Percentiles rank a stretch among this genome's conserved stretches.
These are phyloP conservation scores for Sciaenops ocellatus DNA, from an alignment of 2,797 vertebrate genomes.

Conservation along the genomic window DNA sequence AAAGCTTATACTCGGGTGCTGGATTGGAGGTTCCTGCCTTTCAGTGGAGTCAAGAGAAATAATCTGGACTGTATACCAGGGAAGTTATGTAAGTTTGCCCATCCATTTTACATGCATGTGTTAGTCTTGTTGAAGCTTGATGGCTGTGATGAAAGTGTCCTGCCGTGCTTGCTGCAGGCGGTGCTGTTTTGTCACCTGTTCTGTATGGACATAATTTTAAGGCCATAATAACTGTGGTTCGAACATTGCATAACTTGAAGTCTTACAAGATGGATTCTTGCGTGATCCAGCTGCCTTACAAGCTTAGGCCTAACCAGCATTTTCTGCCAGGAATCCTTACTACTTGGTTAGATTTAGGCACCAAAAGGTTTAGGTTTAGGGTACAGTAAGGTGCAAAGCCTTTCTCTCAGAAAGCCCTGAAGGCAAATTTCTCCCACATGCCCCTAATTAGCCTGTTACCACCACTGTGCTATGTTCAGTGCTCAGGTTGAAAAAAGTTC, in stretches of 20 bases:
- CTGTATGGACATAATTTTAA: not conserved
- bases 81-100: not conserved
- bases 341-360: too few species aligned
- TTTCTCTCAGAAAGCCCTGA: too few species aligned
- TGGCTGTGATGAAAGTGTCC: not conserved
- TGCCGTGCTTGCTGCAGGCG: too few species aligned
- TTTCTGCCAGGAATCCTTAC: too few species aligned
- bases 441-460: not conserved
- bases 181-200: not conserved
- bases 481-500: not conserved
- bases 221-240: not conserved
- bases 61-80: not conserved
- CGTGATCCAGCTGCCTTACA: too few species aligned
- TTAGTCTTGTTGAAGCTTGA: not conserved
- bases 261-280: too few species aligned
- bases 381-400: too few species aligned
- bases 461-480: not conserved
- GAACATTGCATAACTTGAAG: too few species aligned
- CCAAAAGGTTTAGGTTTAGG: too few species aligned
- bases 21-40: not conserved
- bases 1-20: not conserved
- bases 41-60: not conserved
- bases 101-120: slow-evolving; percentile 2
- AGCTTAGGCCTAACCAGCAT: too few species aligned
- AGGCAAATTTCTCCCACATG: too few species aligned